Evolutionary conservation across 2,113 vertebrate species (phyloP).

Genomic region (Melanotaenia duboulayi): DNA sequence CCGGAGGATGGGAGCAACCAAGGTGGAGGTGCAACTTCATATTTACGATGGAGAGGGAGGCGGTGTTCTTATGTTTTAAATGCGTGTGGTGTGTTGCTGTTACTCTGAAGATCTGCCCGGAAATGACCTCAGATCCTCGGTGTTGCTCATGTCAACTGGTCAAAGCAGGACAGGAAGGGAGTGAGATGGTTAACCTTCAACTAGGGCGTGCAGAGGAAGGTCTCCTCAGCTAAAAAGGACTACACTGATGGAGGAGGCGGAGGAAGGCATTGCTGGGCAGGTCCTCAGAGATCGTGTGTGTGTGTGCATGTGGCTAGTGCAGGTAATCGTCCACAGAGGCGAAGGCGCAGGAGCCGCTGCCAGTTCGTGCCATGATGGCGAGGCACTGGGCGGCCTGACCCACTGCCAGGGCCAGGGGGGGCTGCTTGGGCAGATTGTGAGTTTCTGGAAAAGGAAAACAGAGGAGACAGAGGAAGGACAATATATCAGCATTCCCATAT

Average conservation of each 20-base stretch:
- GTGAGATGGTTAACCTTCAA: conserved; percentile 29
- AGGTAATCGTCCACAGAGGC: conserved; percentile 98
- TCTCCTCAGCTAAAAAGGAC: conserved; percentile 25
- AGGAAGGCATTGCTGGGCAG: conserved; percentile 30
- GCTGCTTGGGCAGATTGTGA: conserved; percentile 99
- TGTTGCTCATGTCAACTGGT: background rate
- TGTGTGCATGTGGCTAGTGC: conserved; percentile 83
- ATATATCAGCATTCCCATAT: background rate
- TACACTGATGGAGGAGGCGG: conserved; percentile 29
- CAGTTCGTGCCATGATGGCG: conserved; percentile 96
- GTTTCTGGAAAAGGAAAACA: conserved; percentile 83
- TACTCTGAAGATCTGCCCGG: conserved; percentile 28
- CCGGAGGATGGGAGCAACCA: conserved; percentile 19
- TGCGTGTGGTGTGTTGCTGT: conserved; percentile 11
- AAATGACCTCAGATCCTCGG: background rate
- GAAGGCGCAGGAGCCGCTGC: conserved; percentile 95
- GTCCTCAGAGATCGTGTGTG: conserved; percentile 25
- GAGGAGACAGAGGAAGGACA: accelerated
- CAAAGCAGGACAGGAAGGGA: conserved; percentile 43
- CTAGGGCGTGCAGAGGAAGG: conserved; percentile 21
- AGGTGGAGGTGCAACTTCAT: conserved; percentile 37
- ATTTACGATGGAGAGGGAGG: conserved; percentile 45
- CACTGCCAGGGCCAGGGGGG: conserved; percentile 94
- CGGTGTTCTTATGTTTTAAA: conserved; percentile 4
- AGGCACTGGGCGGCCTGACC: conserved; percentile 97